Conservation (phyloP, 2,797 vertebrate species). For the Darevskia nairensis region DNA sequence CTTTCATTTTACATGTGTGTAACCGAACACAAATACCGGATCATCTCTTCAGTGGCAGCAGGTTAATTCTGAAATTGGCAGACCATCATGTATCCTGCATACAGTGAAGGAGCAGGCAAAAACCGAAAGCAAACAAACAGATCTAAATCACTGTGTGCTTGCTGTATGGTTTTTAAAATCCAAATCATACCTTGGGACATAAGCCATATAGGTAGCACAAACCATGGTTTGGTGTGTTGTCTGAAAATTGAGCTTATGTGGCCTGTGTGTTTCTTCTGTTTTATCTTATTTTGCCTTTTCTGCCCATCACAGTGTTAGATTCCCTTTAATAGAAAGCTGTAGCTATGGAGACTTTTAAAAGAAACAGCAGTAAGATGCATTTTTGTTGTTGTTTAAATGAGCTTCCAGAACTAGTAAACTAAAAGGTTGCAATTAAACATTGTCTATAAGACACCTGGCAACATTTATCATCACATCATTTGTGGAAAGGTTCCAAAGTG, state of each 20-base stretch:
- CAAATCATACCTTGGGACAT: too few species aligned
- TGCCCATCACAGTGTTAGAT: not conserved
- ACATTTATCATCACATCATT: not conserved
- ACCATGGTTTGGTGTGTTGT: not conserved
- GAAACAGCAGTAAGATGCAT: not conserved
- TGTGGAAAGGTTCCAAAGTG: not conserved
- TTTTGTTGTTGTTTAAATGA: not conserved
- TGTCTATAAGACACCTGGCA: not conserved
- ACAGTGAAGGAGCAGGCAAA: not conserved
- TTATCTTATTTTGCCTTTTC: not conserved
- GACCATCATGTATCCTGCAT: not conserved
- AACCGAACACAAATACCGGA: too few species aligned
- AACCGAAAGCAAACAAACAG: not conserved
- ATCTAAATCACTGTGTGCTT: not conserved
- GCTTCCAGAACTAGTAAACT: not conserved
- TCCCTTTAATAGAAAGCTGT: not conserved
- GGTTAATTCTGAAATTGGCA: not conserved
- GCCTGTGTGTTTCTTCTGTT: not conserved
- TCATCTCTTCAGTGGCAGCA: too few species aligned
- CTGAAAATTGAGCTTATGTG: not conserved
- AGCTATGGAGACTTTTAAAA: not conserved
- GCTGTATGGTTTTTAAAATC: not conserved
- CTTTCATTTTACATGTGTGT: not conserved
- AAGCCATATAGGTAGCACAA: not conserved
- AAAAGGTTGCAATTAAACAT: not conserved